phyloP scores from a whole-genome alignment of 1,140 invertebrate genomes.

The Drosophila jambulina region DNA sequence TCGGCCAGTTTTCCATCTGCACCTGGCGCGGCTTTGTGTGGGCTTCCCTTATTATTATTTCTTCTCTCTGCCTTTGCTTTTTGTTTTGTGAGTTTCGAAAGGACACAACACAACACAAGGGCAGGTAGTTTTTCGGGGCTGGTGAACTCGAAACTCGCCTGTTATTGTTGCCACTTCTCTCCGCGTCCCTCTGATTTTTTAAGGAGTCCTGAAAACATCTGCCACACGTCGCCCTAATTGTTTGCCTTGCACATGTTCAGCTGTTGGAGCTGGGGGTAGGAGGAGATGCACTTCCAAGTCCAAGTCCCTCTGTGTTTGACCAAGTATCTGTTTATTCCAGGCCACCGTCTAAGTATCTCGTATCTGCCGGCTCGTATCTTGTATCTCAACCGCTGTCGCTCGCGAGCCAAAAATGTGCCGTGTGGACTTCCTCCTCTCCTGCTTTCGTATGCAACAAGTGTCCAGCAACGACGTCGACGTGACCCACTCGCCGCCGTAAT shows the following conservation, averaged over 20 bases:
- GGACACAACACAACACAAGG: constrained; percentile 42
- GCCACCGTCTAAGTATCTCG: constrained; percentile 23
- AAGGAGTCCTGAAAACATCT: constrained; percentile 65
- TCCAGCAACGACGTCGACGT: constrained; percentile 35
- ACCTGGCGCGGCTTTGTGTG: constrained; percentile 68
- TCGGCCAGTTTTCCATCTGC: constrained; percentile 52
- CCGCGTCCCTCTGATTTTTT: constrained; percentile 56
- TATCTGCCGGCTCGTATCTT: constrained; percentile 40
- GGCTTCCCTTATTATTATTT: constrained; percentile 25
- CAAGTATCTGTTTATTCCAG: constrained; percentile 34
- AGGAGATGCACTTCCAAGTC: constrained; percentile 35
- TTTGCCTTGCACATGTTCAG: constrained; percentile 74
- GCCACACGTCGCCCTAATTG: constrained; percentile 79
- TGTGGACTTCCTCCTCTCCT: constrained; percentile 67
- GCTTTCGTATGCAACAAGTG: constrained; percentile 76
- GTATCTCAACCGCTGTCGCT: constrained; percentile 54
- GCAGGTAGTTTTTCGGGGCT: constrained; percentile 30
- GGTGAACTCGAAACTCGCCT: constrained; percentile 32
- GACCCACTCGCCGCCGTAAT: constrained; percentile 70
- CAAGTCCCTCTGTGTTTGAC: constrained; percentile 37
- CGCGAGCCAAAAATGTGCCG: constrained; percentile 64
- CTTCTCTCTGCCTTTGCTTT: constrained; percentile 4
- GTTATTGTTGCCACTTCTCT: constrained; percentile 70
- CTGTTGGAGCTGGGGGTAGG: constrained; percentile 34
- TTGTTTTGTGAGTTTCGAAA: constrained; percentile 16